Evolutionary conservation across 2,888 invertebrate species (phyloP), one percentile per base, ranked within the genome.

Genomic region (Chrysolina oricalcia): DNA sequence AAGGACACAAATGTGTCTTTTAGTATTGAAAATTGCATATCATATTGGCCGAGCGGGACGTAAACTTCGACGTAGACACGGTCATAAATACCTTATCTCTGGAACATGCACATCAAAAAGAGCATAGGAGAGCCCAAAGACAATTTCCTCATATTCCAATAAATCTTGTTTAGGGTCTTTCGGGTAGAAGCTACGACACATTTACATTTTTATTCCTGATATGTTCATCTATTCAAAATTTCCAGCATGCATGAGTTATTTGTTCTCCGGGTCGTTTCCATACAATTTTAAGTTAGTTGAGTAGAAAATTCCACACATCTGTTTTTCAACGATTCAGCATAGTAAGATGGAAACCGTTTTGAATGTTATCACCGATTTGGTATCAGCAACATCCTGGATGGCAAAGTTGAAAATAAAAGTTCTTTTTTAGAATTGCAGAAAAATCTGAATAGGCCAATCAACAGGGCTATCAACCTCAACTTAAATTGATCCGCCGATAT

Each of bases 141-240:
- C 82, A 82, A 83, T 83, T 85, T 84, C 67, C 71, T 82, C 80
- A 79, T 75, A 83, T 81, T 80, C 83, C 83, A 83, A 86, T 86
- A 86, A 86, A 86, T 86, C 84, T 82, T 79, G 76, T 82, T 84
- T 84, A 84, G 82, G 78, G 81, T 79, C 81, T 84, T 82, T 83
- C 71, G 75, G 83, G 79, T 83, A 75, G 80, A 83, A 81, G 76
- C 82, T 84, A 76, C 74, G 80, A 78, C 80, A 78, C 74, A 78
- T 78, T 78, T 83, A 82, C 76, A 76, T 80, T 59, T 75, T 83
- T 84, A 84, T 80, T 83, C 84, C 82, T 82, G 80, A 59, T 59
- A 59, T 59, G 27, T 35, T 27, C 15, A 15, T 59, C 27, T 27
- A 56, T 59, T 27, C 13, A 27, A 35, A 59, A 35, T 21, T 56